Conservation (phyloP, 2,888 invertebrate genomes). For the Antheraea assamensis region DNA sequence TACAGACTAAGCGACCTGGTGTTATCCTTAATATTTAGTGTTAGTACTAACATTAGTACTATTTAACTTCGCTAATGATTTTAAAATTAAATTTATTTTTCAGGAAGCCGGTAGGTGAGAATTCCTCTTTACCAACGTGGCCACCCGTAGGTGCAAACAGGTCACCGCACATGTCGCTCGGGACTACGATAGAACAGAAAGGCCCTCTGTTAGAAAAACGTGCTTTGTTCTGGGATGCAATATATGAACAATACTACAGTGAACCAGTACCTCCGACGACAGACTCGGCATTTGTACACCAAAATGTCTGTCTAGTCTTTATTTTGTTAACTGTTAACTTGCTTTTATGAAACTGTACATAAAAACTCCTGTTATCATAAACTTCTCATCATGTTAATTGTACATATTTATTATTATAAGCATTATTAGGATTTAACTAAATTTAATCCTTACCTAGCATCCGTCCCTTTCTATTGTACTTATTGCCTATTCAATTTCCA, state of each 20-base stretch:
- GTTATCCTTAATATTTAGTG: neutral
- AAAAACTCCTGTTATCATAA: neutral
- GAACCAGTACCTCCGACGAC: constrained; percentile 32
- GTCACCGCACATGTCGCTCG: constrained; percentile 36
- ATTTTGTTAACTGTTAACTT: neutral
- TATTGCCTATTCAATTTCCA: neutral
- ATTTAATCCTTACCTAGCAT: neutral
- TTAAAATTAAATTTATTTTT: constrained; percentile 12
- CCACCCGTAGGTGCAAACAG: constrained; percentile 27
- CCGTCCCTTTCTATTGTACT: neutral
- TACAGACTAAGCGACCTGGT: neutral
- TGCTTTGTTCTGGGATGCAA: constrained; percentile 38
- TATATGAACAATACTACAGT: constrained; percentile 36
- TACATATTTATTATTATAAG: neutral
- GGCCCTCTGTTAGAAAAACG: constrained; percentile 29
- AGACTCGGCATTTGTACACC: constrained; percentile 7
- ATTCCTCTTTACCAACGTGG: constrained; percentile 33
- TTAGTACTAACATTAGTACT: no score
- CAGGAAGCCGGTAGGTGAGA: constrained; percentile 35
- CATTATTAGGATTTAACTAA: neutral
- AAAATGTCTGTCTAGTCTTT: neutral
- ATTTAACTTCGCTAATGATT: no score
- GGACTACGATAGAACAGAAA: constrained; percentile 29
- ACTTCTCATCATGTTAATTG: neutral
- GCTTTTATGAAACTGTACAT: neutral